Conservation (phyloP, 2,113 vertebrate species). For the Phylloscopus whistleri region DNA sequence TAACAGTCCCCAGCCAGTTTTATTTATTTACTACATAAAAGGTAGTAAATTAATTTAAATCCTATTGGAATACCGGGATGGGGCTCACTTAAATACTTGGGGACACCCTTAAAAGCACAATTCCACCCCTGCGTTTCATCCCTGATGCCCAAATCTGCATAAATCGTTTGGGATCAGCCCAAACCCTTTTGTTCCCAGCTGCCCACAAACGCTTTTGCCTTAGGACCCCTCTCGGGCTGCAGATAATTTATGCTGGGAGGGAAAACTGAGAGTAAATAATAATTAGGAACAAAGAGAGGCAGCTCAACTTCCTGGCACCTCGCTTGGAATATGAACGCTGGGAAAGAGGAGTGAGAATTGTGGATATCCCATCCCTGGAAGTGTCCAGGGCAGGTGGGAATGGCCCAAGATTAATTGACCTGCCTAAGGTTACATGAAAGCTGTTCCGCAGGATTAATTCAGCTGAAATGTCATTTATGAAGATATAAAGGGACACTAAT, state of each 20-base stretch:
- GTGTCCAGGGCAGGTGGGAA: background rate
- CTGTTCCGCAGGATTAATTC: background rate
- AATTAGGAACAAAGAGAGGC: background rate
- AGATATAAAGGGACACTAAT: background rate
- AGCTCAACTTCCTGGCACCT: background rate
- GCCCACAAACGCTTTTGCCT: background rate
- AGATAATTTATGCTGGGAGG: background rate
- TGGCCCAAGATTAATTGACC: background rate
- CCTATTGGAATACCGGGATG: background rate
- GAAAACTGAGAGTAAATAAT: background rate
- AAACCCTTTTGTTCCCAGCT: background rate
- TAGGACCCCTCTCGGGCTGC: background rate
- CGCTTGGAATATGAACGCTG: background rate
- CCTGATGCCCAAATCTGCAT: background rate
- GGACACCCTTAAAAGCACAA: background rate
- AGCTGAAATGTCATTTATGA: background rate
- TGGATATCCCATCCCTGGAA: background rate
- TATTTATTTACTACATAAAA: background rate
- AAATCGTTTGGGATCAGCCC: background rate
- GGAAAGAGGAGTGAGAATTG: background rate
- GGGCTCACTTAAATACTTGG: background rate
- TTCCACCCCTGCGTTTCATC: accelerated
- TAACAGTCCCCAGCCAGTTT: background rate
- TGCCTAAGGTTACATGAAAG: background rate
- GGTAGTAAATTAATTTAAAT: background rate